Evolutionary conservation across 2,888 invertebrate genomes (phyloP).

Genomic region (Frankliniella fusca): DNA sequence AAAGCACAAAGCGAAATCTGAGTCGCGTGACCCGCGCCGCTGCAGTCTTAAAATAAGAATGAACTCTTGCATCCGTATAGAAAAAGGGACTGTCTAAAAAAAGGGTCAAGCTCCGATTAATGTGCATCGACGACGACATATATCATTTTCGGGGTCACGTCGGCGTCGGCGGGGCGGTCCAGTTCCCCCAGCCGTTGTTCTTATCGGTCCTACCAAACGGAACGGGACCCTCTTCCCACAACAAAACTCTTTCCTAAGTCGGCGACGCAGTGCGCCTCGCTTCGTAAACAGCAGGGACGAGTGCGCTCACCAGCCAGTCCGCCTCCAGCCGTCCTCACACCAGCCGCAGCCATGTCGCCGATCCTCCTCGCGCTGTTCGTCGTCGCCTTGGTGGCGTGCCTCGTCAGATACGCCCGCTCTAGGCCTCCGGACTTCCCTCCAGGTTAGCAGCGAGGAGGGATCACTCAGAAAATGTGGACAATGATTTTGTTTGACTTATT

Average conservation of each 20-base stretch:
- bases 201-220: background rate
- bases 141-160: too few relatives aligned
- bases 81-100: too few relatives aligned
- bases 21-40: too few relatives aligned
- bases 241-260: background rate
- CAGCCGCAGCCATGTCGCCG: background rate
- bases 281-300: background rate
- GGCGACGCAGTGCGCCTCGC: background rate
- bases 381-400: conserved; percentile 4
- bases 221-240: background rate
- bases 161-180: too few relatives aligned
- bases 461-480: too few relatives aligned
- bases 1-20: background rate
- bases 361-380: background rate
- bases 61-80: too few relatives aligned
- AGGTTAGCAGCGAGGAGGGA: background rate
- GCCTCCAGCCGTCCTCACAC: background rate
- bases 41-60: too few relatives aligned
- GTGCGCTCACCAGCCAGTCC: background rate
- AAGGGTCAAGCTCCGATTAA: too few relatives aligned
- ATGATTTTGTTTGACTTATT: background rate
- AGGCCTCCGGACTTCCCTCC: background rate
- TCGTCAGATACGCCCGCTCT: background rate
- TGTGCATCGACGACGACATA: too few relatives aligned
- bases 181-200: too few relatives aligned